Evolutionary conservation across 2,888 invertebrate species (phyloP).

Genomic region (Pachymerium ferrugineum): DNA sequence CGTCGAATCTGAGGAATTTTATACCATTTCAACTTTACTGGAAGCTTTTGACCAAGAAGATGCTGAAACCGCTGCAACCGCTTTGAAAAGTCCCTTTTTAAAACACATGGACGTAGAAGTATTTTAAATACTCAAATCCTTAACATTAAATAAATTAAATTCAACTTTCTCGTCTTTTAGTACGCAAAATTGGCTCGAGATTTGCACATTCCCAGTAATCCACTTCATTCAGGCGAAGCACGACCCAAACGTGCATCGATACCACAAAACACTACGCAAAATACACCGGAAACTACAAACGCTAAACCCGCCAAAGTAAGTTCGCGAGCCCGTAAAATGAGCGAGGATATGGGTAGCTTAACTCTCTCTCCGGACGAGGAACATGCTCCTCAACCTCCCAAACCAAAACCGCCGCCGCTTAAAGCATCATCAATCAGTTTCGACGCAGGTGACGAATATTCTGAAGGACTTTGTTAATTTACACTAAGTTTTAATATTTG

Average conservation of each 20-base stretch:
- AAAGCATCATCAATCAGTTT: background rate
- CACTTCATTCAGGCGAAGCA: background rate
- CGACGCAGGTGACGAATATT: constrained; percentile 34
- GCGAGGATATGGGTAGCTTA: background rate
- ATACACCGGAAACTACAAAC: too few species aligned
- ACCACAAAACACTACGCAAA: background rate
- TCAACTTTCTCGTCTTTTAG: constrained; percentile 33
- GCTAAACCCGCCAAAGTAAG: background rate
- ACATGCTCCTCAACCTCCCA: background rate
- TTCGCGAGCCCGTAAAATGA: background rate
- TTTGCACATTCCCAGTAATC: constrained; percentile 27
- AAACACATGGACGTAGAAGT: constrained; percentile 83
- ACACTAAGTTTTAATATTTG: background rate
- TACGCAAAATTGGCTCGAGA: constrained; percentile 55
- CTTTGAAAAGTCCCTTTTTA: constrained; percentile 75
- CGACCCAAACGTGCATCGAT: background rate
- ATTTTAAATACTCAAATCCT: background rate
- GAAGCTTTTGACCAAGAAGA: constrained; percentile 77
- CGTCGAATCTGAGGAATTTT: constrained; percentile 51
- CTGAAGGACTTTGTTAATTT: constrained; percentile 34
- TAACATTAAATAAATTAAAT: background rate
- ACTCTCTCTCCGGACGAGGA: background rate
- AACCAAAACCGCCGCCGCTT: background rate
- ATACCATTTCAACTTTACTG: constrained; percentile 69
- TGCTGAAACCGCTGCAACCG: constrained; percentile 64